Evolutionary conservation across 2,797 vertebrate species (phyloP), one percentile per base, ranked within the genome.

Genomic region (Acanthurus leucopareius): DNA sequence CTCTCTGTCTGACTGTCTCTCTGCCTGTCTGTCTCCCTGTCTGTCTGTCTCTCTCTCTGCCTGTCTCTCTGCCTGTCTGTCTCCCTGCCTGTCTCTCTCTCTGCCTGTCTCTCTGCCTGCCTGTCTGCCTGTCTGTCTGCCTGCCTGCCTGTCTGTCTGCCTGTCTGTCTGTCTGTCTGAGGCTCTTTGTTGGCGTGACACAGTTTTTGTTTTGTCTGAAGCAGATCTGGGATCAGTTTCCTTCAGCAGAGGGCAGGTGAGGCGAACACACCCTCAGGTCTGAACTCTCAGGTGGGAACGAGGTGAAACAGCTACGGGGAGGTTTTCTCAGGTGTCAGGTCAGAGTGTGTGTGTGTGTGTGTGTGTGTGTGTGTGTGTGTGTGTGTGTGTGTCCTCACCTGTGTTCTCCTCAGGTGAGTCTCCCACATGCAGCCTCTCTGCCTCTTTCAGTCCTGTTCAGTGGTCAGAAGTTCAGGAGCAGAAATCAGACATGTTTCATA

Each of bases 381-480:
- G 67, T 20, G 61, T 54, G 72, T 49, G 56, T 68, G 32, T 58
- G 17, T 60, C 15, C 77, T 88, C 84, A 94, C 93, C 92, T 87
- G 80, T 19, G 38, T 25, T 32, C 38, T 75, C 22, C 47, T 78
- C 79, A 62, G 82, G 62, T 77, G 69, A 28, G 0, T 54, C 56
- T 32, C 48, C 49, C 11, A 20, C 73, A 11, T 20, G 28, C 57
- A 28, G 3, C 44, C n/a, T 53, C 25, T 60, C 51, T 11, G 51
- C 61, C 53, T 73, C 81, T 56, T 89, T 90, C 82, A 95, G 72
- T 1, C 94, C 95, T 95, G 91, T 79, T 86, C 58, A 59, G 59
- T 48, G 54, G 69, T 73, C 22, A 76, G 32, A 79, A n/a, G 58
- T 65, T 44, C n/a, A 76, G 59, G 7, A 15, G 19, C 6, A 32